phyloP scores from a whole-genome alignment of 2,888 invertebrate species.

The Drosophila paucipuncta region DNA sequence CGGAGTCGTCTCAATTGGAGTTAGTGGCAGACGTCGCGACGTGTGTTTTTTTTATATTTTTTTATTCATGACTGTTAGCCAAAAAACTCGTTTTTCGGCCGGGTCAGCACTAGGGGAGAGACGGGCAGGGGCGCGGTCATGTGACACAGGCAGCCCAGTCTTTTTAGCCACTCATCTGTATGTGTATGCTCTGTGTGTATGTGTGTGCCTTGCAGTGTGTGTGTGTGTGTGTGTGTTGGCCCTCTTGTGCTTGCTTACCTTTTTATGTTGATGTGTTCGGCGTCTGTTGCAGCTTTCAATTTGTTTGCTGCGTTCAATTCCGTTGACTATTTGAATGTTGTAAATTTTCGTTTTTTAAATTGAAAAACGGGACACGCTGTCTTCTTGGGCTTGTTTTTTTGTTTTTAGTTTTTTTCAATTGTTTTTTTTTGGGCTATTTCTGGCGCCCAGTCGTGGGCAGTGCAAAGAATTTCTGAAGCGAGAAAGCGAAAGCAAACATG shows the following conservation, averaged over 20 bases:
- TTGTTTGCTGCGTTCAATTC: conserved; percentile 20
- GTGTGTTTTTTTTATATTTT: conserved; percentile 15
- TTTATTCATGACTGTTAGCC: conserved; percentile 49
- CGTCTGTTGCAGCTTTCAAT: conserved; percentile 56
- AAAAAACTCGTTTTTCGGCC: conserved; percentile 67
- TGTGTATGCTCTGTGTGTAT: conserved; percentile 13
- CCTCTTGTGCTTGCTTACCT: conserved; percentile 56
- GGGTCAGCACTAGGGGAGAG: conserved; percentile 25
- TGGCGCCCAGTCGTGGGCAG: conserved; percentile 60
- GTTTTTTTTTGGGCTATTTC: conserved; percentile 54
- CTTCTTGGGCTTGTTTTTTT: conserved; percentile 9
- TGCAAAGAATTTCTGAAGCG: conserved; percentile 65
- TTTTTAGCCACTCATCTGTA: conserved; percentile 51
- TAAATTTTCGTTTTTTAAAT: conserved; percentile 14
- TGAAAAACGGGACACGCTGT: conserved; percentile 26
- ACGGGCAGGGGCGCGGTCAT: conserved; percentile 53
- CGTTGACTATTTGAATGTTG: conserved; percentile 32
- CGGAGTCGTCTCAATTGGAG: conserved; percentile 46
- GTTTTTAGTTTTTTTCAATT: neutral
- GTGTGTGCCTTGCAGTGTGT: neutral
- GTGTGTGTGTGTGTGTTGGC: conserved; percentile 29
- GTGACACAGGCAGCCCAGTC: conserved; percentile 62
- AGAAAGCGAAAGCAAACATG: conserved; percentile 71
- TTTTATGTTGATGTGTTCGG: conserved; percentile 38
- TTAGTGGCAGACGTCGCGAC: conserved; percentile 55